phyloP scores from a whole-genome alignment of 1,140 invertebrate genomes.

The Papilio machaon region DNA sequence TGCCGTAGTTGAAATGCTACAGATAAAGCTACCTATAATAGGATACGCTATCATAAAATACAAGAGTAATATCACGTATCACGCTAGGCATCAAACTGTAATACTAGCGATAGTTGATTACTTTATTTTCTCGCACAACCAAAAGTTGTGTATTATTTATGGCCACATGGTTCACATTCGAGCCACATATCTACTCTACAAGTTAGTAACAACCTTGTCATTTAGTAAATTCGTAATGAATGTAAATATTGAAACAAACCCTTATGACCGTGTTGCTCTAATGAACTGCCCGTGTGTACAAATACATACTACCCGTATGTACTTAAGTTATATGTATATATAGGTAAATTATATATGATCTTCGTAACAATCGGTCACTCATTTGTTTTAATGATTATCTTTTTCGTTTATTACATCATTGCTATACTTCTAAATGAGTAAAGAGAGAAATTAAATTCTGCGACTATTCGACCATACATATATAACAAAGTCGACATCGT shows the following conservation, averaged over 20 bases:
- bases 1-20: too few species aligned
- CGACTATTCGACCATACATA: neutral
- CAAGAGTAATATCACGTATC: too few species aligned
- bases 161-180: neutral
- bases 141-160: neutral
- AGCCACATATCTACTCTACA: neutral
- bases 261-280: neutral
- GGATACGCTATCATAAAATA: too few species aligned
- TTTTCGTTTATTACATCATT: too few species aligned
- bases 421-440: too few species aligned
- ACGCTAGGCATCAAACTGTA: too few species aligned
- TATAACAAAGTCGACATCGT: neutral
- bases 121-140: neutral
- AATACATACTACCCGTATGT: neutral
- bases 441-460: neutral
- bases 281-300: neutral
- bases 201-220: neutral
- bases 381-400: neutral
- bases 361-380: neutral
- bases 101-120: too few species aligned
- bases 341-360: neutral
- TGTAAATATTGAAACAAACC: slow-evolving; percentile 7
- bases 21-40: too few species aligned
- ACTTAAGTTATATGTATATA: neutral
- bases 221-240: neutral